Conservation (phyloP, 2,113 vertebrate species). For the Conger conger region DNA sequence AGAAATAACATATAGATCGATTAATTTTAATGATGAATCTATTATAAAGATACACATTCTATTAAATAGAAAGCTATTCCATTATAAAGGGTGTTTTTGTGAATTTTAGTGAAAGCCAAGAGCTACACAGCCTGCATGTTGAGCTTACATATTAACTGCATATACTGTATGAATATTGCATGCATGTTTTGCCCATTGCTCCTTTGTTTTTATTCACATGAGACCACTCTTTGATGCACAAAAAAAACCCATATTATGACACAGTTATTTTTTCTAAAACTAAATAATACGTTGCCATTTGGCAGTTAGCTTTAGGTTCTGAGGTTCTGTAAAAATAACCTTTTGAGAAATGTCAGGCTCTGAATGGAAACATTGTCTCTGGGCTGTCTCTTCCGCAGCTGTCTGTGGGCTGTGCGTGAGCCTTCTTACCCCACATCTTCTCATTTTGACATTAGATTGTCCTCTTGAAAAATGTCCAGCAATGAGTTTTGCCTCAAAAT, state of each 20-base stretch:
- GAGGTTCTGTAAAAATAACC: constrained; percentile 16
- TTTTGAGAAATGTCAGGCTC: constrained; percentile 25
- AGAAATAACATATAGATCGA: too few species aligned
- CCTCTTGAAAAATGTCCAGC: neutral
- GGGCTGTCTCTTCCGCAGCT: constrained; percentile 1
- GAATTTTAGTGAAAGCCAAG: too few species aligned
- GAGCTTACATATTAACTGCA: too few species aligned
- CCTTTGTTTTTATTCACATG: neutral
- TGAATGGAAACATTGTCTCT: constrained; percentile 17
- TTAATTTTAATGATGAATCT: too few species aligned
- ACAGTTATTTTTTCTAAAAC: neutral
- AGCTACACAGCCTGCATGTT: too few species aligned
- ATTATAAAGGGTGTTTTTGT: too few species aligned
- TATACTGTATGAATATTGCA: too few species aligned
- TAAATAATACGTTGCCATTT: constrained; percentile 14
- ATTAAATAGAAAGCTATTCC: too few species aligned
- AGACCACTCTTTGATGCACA: neutral
- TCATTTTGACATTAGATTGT: neutral
- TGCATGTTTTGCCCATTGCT: too few species aligned
- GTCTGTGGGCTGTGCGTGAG: neutral
- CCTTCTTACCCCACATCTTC: neutral
- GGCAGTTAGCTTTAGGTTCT: constrained; percentile 1
- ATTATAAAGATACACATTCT: too few species aligned
- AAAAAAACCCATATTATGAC: neutral
- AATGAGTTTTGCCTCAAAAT: neutral